These are phyloP conservation scores for Heterodera filipjevi DNA, from an alignment of 2,888 invertebrate species.

Conservation along the genomic window DNA sequence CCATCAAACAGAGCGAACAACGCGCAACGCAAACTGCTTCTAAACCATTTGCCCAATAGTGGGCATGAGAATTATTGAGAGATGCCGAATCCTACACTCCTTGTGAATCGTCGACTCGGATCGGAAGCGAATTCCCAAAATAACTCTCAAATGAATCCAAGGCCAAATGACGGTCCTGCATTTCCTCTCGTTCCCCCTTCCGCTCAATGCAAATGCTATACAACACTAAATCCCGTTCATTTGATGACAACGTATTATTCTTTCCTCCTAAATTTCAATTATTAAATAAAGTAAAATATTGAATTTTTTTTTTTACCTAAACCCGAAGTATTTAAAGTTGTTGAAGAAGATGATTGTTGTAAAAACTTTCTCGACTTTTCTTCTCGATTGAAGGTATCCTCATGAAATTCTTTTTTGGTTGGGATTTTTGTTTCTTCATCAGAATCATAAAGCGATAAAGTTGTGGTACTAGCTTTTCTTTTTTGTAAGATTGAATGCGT, in stretches of 20 bases:
- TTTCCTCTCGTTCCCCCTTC: slow-evolving; percentile 69
- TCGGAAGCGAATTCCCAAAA: slow-evolving; percentile 9
- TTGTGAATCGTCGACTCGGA: slow-evolving; percentile 14
- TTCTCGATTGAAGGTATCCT: not conserved
- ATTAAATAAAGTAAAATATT: not conserved
- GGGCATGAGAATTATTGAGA: slow-evolving; percentile 20
- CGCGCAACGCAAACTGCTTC: slow-evolving; percentile 56
- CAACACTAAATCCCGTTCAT: slow-evolving; percentile 1
- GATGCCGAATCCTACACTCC: slow-evolving; percentile 27
- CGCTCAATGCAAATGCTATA: slow-evolving; percentile 20
- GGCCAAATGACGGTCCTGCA: slow-evolving; percentile 69
- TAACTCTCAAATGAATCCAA: slow-evolving; percentile 26
- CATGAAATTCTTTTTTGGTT: not conserved
- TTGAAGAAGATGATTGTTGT: not conserved
- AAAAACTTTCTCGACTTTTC: not conserved
- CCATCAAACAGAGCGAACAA: slow-evolving; percentile 70
- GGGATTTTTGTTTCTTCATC: not conserved
- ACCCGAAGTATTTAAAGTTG: not conserved
- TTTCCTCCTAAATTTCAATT: not conserved
- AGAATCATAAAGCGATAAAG: slow-evolving; percentile 22
- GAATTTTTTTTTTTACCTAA: not conserved
- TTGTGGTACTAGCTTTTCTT: slow-evolving; percentile 21
- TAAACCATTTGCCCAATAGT: slow-evolving; percentile 16
- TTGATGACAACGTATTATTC: not conserved
- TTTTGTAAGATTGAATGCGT: slow-evolving; percentile 7